Evolutionary conservation across 37 sponge, comb jelly and placozoan genomes (phyloP), one percentile per base, ranked within the genome.

Genomic region (Dysidea cf. avara): DNA sequence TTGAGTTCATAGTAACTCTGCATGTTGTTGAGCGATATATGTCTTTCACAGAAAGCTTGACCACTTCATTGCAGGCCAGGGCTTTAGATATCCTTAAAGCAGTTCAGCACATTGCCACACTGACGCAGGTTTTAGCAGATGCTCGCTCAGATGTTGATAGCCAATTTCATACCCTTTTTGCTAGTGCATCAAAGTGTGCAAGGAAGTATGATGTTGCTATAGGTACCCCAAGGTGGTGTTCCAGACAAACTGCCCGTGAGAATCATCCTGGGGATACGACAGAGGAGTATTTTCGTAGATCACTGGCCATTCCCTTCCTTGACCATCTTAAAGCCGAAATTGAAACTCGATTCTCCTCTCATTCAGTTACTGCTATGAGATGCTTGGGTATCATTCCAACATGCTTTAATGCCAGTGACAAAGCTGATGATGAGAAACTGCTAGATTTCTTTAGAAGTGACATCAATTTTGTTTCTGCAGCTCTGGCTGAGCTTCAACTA

Each of bases 261-360:
- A n/a, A n/a, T 40, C 39, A 38, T 40, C 86, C 86, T 56, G 86
- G 69, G 20, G 74, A 72, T 21, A 77, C 68, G 32, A 62, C 80
- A 25, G 87, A 86, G 66, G 54, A 36, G 30, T 74, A 80, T 39
- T 86, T 66, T 46, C 68, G 75, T 18, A 43, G 87, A 29, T 20
- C 63, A 24, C 29, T 80, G 18, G 59, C 87, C 25, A 80, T 86
- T 40, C 87, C 76, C 30, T 80, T 86, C 32, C 61, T 80, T n/a
- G n/a, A n/a, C n/a, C n/a, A n/a, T n/a, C n/a, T n/a, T n/a, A n/a
- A n/a, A n/a, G n/a, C n/a, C n/a, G 59, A 84, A 35, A 22, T 84
- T 18, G 56, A 84, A 17, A 34, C 17, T 22, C 39, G 85, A 49
- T 84, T 84, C 52, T 49, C 73, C 31, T 39, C 59, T 21, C 33